Conservation (phyloP, 1,140 invertebrate genomes). For the Macrocentrus cingulum region DNA sequence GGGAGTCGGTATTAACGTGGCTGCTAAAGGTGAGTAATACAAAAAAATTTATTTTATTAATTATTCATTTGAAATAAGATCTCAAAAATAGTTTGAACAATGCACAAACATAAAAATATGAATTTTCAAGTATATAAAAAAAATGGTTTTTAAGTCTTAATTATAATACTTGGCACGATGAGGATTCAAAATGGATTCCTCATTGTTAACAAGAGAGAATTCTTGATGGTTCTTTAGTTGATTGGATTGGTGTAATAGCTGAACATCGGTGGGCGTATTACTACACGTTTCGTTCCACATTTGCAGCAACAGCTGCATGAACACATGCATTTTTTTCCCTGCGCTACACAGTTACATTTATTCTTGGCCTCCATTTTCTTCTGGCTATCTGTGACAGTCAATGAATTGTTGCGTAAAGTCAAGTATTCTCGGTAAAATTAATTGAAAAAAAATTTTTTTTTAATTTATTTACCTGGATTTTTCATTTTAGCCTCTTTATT, state of each 20-base stretch:
- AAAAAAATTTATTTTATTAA: no score
- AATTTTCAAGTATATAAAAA: no score
- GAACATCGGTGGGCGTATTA: constrained; percentile 45
- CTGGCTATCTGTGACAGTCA: constrained; percentile 15
- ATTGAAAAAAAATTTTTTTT: not conserved
- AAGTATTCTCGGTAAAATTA: not conserved
- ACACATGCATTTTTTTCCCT: constrained; percentile 40
- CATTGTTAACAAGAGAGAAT: no score
- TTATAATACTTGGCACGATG: no score
- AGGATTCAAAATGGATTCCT: no score
- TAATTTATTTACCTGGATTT: constrained; percentile 2
- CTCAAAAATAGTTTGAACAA: no score
- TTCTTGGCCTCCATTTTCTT: constrained; percentile 19
- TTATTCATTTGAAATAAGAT: no score
- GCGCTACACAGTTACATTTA: constrained; percentile 37
- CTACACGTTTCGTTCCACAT: constrained; percentile 39
- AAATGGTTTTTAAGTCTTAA: no score
- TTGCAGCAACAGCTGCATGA: constrained; percentile 47
- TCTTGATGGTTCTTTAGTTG: constrained; percentile 37
- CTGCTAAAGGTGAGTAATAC: constrained; percentile 66
- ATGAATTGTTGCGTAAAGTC: constrained; percentile 25
- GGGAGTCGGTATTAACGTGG: constrained; percentile 80
- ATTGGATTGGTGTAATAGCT: constrained; percentile 48
- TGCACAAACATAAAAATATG: no score
- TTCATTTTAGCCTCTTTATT: constrained; percentile 35